Conservation (phyloP, 2,888 invertebrate species). For the Cenopis cana region DNA sequence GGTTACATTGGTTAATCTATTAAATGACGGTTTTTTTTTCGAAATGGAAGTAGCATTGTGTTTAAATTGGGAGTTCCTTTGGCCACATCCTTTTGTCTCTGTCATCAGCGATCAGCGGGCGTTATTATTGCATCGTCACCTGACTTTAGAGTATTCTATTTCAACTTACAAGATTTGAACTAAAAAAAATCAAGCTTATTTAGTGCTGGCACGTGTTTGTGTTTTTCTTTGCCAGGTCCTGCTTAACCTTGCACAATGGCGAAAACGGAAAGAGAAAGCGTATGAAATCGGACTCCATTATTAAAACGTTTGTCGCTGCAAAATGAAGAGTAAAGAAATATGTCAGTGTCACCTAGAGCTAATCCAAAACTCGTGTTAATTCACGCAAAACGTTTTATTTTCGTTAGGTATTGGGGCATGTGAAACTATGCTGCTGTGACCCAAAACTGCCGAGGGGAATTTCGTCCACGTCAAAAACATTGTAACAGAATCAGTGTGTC, state of each 20-base stretch:
- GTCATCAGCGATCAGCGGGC: too few relatives aligned
- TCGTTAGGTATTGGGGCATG: constrained; percentile 57
- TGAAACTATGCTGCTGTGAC: constrained; percentile 71
- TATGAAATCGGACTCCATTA: constrained; percentile 37
- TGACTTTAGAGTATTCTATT: too few relatives aligned
- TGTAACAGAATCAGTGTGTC: constrained; percentile 66
- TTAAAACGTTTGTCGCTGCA: constrained; percentile 16
- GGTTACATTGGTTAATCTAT: too few relatives aligned
- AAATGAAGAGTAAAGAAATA: constrained; percentile 29
- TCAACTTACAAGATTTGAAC: background rate
- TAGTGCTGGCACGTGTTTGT: background rate
- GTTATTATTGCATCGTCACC: too few relatives aligned
- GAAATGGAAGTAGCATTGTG: too few relatives aligned
- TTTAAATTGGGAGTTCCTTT: too few relatives aligned
- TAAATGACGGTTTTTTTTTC: too few relatives aligned
- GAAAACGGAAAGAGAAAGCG: constrained; percentile 37
- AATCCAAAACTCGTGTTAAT: constrained; percentile 14
- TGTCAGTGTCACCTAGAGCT: constrained; percentile 29
- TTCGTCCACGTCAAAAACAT: constrained; percentile 66
- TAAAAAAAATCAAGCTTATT: background rate
- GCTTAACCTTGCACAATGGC: constrained; percentile 41
- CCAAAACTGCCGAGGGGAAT: constrained; percentile 75
- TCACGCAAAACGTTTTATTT: constrained; percentile 53
- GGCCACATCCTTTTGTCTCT: too few relatives aligned
- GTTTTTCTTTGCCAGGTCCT: constrained; percentile 16